Evolutionary conservation across 2,888 invertebrate genomes (phyloP).

Genomic region (Blera fallax): DNA sequence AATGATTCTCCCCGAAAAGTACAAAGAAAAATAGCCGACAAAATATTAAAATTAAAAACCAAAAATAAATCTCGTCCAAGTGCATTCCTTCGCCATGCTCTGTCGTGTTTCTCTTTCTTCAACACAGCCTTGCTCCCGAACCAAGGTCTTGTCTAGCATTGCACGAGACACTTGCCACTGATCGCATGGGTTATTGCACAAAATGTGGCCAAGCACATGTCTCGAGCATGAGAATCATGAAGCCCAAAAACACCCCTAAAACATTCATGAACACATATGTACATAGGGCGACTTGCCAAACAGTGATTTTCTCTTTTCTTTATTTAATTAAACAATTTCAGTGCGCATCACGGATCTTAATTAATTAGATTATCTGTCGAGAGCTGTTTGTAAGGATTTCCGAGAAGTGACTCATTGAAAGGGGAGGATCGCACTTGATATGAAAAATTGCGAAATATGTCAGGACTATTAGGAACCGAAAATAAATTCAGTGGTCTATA

Average conservation of each 20-base stretch:
- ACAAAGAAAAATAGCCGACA: background rate
- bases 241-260: slow-evolving; percentile 4
- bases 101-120: slow-evolving; percentile 12
- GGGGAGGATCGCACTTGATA: slow-evolving; percentile 4
- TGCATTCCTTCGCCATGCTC: slow-evolving; percentile 1
- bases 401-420: slow-evolving; percentile 26
- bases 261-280: background rate
- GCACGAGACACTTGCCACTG: slow-evolving; percentile 67
- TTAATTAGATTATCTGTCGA: slow-evolving; percentile 45
- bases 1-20: background rate
- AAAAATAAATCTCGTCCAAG: slow-evolving; percentile 44
- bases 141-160: slow-evolving; percentile 63
- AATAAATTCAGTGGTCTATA: background rate
- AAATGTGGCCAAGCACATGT: slow-evolving; percentile 58
- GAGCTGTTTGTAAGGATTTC: background rate
- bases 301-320: background rate
- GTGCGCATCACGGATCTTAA: slow-evolving; percentile 43
- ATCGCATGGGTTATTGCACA: slow-evolving; percentile 44
- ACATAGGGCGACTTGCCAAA: slow-evolving; percentile 46
- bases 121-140: slow-evolving; percentile 23
- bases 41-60: background rate
- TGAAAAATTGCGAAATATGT: slow-evolving; percentile 22
- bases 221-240: slow-evolving; percentile 45
- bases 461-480: slow-evolving; percentile 1
- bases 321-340: slow-evolving; percentile 51